These are phyloP conservation scores for Trissonchulus latispiculum DNA, from an alignment of 2,888 invertebrate species.

Conservation along the genomic window DNA sequence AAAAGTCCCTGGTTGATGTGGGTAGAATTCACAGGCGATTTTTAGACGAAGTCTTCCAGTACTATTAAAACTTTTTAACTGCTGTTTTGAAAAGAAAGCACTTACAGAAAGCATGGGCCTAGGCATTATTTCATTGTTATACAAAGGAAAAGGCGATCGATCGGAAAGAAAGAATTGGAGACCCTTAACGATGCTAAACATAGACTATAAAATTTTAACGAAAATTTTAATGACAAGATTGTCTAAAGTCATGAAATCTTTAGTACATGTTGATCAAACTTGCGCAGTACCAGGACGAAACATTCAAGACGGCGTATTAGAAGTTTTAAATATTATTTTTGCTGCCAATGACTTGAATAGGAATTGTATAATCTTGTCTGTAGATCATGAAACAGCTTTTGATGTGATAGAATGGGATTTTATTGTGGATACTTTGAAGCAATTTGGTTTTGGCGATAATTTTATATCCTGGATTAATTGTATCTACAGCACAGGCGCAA, in stretches of 20 bases:
- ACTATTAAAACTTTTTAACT: not conserved
- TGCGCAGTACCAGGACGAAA: slow-evolving; percentile 18
- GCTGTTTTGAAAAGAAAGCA: not conserved
- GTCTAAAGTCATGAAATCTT: not conserved
- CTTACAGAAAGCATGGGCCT: not conserved
- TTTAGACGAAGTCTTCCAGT: not conserved
- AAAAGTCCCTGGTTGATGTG: slow-evolving; percentile 9
- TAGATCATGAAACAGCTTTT: slow-evolving; percentile 14
- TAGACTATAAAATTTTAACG: slow-evolving; percentile 17
- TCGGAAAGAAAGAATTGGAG: not conserved
- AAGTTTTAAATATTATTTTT: not conserved
- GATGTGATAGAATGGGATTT: slow-evolving; percentile 3
- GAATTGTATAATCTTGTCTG: not conserved
- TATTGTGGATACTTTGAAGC: not conserved
- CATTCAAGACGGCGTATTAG: slow-evolving; percentile 7
- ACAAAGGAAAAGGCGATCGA: slow-evolving; percentile 17
- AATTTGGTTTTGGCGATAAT: not conserved
- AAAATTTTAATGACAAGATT: slow-evolving; percentile 9
- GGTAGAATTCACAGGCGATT: not conserved
- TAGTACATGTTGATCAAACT: slow-evolving; percentile 10
- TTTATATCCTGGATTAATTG: slow-evolving; percentile 4
- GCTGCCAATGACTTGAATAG: not conserved
- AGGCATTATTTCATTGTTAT: slow-evolving; percentile 14
- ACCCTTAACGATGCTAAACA: slow-evolving; percentile 13
- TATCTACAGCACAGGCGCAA: not conserved